A percentile compares a stretch with the other conserved stretches of the same genome.
phyloP scores from a whole-genome alignment of 2,113 vertebrate genomes.

The Oncorhynchus masou region DNA sequence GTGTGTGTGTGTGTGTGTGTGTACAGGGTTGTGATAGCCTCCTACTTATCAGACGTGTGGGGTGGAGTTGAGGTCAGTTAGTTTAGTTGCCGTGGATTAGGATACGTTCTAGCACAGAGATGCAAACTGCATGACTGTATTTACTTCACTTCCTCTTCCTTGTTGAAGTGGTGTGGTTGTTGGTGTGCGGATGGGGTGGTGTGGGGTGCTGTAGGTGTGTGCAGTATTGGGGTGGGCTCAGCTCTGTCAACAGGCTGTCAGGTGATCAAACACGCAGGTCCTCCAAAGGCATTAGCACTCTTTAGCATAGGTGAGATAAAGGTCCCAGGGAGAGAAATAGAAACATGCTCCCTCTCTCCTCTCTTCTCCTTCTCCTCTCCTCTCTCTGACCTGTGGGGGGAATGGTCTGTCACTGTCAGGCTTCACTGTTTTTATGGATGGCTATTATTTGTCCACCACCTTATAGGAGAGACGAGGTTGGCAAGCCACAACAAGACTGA shows the following conservation, averaged over 20 bases:
- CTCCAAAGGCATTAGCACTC: constrained; percentile 27
- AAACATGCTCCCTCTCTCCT: neutral
- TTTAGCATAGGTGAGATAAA: constrained; percentile 8
- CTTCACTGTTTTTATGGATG: neutral
- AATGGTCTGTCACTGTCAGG: neutral
- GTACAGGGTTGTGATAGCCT: constrained; percentile 1
- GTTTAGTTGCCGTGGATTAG: constrained; percentile 10
- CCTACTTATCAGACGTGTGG: neutral
- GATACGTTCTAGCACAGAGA: neutral
- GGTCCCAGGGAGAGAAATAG: neutral
- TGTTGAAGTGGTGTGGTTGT: too few relatives aligned
- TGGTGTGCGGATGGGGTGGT: neutral
- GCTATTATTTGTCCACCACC: neutral
- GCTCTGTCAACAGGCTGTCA: constrained; percentile 31
- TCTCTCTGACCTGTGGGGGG: neutral
- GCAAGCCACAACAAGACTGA: constrained; percentile 61
- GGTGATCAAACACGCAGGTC: constrained; percentile 31
- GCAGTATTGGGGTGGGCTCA: neutral
- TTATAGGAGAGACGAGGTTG: constrained; percentile 40
- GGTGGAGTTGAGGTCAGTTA: neutral
- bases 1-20: constrained; percentile 3
- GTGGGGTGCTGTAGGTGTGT: neutral
- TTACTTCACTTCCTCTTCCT: neutral
- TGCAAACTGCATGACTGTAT: neutral
- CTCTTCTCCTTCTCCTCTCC: neutral